Conservation (phyloP, 2,797 vertebrate genomes). For the Mormyrops boulengeri region DNA sequence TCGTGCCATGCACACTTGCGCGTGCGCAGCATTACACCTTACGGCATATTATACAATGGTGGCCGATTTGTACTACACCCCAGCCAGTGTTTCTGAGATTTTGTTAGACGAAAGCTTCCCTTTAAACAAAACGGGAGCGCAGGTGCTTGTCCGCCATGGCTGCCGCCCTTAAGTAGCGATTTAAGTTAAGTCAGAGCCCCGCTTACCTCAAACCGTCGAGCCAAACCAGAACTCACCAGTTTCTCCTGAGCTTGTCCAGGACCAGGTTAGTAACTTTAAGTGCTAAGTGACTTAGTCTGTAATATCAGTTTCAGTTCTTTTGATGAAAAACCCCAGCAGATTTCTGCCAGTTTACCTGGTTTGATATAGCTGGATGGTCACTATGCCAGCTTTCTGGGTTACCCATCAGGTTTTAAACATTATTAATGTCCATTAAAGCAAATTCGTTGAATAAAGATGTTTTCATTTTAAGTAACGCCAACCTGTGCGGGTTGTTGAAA, state of each 20-base stretch:
- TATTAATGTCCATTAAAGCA: neutral
- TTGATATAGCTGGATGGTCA: neutral
- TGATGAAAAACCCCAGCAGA: neutral
- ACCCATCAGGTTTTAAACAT: neutral
- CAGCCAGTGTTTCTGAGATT: neutral
- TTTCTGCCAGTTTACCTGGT: neutral
- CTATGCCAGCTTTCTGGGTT: neutral
- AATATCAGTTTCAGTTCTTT: too few species aligned
- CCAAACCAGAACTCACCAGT: too few species aligned
- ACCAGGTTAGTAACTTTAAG: too few species aligned
- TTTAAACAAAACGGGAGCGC: neutral
- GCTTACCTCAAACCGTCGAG: too few species aligned
- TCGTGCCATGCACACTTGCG: neutral
- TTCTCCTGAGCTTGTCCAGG: too few species aligned
- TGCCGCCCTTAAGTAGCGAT: neutral
- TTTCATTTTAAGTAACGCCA: neutral
- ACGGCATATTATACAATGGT: neutral
- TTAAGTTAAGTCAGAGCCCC: neutral
- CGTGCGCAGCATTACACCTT: neutral
- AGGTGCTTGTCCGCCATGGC: neutral
- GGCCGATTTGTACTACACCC: neutral
- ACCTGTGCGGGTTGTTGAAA: neutral
- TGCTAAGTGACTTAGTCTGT: too few species aligned
- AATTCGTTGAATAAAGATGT: neutral
- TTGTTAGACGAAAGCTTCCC: neutral